These are phyloP conservation scores for Enteromius fasciolatus DNA, from an alignment of 2,797 vertebrate species.

Conservation along the genomic window DNA sequence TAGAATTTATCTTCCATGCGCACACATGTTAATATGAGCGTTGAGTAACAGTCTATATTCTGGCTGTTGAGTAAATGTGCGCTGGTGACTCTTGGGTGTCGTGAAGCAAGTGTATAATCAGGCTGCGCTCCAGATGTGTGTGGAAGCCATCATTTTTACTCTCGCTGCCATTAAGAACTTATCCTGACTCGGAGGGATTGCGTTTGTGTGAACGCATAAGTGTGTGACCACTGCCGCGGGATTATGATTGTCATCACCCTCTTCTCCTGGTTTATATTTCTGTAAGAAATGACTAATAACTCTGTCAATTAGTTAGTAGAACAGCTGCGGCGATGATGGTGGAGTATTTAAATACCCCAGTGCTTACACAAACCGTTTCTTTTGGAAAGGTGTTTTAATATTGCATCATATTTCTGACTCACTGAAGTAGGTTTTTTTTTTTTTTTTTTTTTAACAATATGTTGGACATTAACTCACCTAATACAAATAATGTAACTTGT, in stretches of 20 bases:
- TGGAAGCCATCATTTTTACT: constrained; percentile 52
- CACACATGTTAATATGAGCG: constrained; percentile 14
- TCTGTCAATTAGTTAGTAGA: constrained; percentile 61
- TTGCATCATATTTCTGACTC: constrained; percentile 17
- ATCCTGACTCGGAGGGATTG: constrained; percentile 33
- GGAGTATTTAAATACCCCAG: constrained; percentile 65
- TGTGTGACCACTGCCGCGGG: constrained; percentile 34
- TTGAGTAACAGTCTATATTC: constrained; percentile 31
- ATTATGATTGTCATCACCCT: constrained; percentile 62
- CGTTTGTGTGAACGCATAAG: constrained; percentile 15
- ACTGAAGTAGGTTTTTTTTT: constrained; percentile 1
- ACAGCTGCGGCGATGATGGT: constrained; percentile 63
- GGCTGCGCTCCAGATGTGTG: constrained; percentile 61
- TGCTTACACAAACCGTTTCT: constrained; percentile 1
- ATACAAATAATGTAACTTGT: constrained; percentile 45
- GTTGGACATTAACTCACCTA: constrained; percentile 65
- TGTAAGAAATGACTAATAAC: constrained; percentile 51
- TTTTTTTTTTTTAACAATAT: constrained; percentile 42
- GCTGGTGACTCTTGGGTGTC: constrained; percentile 56
- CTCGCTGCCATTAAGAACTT: constrained; percentile 38
- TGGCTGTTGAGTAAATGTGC: constrained; percentile 39
- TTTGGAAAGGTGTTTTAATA: not conserved
- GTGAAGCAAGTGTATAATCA: constrained; percentile 62
- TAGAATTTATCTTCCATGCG: constrained; percentile 56
- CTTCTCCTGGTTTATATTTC: constrained; percentile 60